Base-by-base conservation (phyloP, 2,113 vertebrate genomes). In the Eulacestoma nigropectus region DNA sequence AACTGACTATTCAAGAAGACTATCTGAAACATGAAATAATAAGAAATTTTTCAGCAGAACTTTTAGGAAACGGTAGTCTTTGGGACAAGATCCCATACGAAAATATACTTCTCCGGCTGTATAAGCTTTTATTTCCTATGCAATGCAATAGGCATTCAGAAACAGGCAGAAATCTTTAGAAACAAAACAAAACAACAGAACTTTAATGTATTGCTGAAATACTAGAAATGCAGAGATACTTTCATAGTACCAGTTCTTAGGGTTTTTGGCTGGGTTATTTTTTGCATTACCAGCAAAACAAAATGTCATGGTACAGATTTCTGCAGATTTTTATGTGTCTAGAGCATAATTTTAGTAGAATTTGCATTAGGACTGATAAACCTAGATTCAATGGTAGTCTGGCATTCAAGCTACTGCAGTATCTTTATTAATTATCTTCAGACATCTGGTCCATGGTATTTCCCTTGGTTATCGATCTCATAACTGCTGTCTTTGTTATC, bases 181-280 rank as follows among this genome's bases (percentile, higher is more conserved):
- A 87, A 32, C 3, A 35, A 53, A 79, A 46, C 14, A 42, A 39
- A 37, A 4, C 27, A 52, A 5, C 1, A 56, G 5, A 62, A 13
- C 6, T n/a, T 46, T 77, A 41, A 20, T 8, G 3, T 41, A 29
- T 17, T 80, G 11, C 5, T 76, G 23, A 84, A 76, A 63, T 37
- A 37, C 4, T 26, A 30, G 42, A 67, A 75, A 72, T 50, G 9
- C 8, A 85, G 39, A 49, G 6, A 33, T 56, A 33, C 2, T 62
- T 78, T 68, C 12, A 27, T 5, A 57, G 13, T 22, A 29, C 7
- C 29, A 72, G 16, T 42, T 79, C 9, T 19, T 49, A 37, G 10
- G 37, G 5, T 4, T 26, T 47, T 37, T 0, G 0, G 3, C 2
- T 5, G 17, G 7, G 1, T 33, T 26, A 7, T 30, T 73, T 73